Conservation (phyloP, 2,888 invertebrate species). For the Adelognathus sp. region DNA sequence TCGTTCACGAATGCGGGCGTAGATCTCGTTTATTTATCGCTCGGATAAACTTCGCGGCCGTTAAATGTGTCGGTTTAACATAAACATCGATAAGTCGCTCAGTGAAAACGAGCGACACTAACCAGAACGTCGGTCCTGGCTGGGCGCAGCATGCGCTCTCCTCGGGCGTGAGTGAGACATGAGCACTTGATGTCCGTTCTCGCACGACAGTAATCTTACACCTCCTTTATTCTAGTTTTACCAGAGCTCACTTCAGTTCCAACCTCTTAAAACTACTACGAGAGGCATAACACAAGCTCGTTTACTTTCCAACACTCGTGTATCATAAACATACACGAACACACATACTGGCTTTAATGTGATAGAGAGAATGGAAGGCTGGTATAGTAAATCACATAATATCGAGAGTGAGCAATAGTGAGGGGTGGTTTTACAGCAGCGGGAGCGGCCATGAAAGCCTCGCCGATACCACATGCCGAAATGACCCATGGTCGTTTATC, state of each 20-base stretch:
- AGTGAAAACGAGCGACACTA: conserved; percentile 70
- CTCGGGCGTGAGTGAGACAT: conserved; percentile 47
- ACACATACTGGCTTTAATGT: neutral
- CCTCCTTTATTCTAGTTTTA: conserved; percentile 35
- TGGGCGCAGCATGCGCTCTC: conserved; percentile 29
- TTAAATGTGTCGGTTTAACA: conserved; percentile 76
- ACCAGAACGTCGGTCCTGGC: conserved; percentile 71
- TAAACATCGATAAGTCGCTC: conserved; percentile 79
- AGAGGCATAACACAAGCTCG: neutral
- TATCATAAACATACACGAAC: neutral
- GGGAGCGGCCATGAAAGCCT: conserved; percentile 13
- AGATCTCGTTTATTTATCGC: conserved; percentile 73
- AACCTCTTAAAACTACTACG: conserved; percentile 27
- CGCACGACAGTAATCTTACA: conserved; percentile 22
- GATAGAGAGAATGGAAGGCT: neutral
- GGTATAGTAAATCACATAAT: conserved; percentile 13
- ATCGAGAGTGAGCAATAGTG: neutral
- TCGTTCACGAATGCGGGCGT: neutral
- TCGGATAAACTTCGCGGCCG: conserved; percentile 74
- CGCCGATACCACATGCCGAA: conserved; percentile 46
- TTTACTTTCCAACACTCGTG: neutral
- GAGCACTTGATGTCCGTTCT: conserved; percentile 45
- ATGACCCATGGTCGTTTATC: conserved; percentile 62
- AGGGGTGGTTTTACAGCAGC: neutral
- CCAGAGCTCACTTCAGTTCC: conserved; percentile 5